Percentiles rank a stretch among this genome's conserved stretches.
phyloP scores from a whole-genome alignment of 2,888 invertebrate species.

The Alviniconcha strummeri region DNA sequence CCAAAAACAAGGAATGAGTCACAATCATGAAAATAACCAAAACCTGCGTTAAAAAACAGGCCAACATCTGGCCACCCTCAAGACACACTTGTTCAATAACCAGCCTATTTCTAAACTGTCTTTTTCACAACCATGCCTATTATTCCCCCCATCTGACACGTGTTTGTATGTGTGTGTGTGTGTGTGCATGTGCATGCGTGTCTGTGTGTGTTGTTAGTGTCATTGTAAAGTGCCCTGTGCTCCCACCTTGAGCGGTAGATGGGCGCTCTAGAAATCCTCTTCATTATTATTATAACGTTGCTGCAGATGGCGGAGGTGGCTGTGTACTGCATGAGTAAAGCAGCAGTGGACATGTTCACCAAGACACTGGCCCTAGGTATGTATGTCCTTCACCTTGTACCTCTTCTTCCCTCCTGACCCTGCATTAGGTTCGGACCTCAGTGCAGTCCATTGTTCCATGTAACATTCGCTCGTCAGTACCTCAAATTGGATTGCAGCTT shows the following conservation, averaged over 20 bases:
- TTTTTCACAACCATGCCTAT: neutral
- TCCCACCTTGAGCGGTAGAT: too few species aligned
- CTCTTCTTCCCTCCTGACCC: neutral
- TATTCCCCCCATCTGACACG: neutral
- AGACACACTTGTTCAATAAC: too few species aligned
- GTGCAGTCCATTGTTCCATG: too few species aligned
- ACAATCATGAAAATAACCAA: too few species aligned
- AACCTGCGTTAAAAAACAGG: too few species aligned
- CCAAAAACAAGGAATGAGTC: too few species aligned
- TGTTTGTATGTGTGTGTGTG: neutral
- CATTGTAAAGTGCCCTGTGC: too few species aligned
- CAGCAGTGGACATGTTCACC: slow-evolving; percentile 59
- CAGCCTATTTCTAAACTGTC: too few species aligned
- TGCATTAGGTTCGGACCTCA: neutral
- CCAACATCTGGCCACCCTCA: too few species aligned
- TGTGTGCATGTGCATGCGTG: neutral
- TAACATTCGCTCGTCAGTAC: too few species aligned
- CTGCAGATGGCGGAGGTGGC: slow-evolving; percentile 52
- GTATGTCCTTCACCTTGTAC: slow-evolving; percentile 14
- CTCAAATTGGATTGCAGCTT: too few species aligned
- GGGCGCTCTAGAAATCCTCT: neutral
- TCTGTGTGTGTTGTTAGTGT: too few species aligned
- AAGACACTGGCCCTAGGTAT: slow-evolving; percentile 55
- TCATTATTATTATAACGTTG: neutral
- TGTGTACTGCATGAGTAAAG: slow-evolving; percentile 60